Conservation (phyloP, 2,888 invertebrate species). For the Hirtodrosophila duncani region DNA sequence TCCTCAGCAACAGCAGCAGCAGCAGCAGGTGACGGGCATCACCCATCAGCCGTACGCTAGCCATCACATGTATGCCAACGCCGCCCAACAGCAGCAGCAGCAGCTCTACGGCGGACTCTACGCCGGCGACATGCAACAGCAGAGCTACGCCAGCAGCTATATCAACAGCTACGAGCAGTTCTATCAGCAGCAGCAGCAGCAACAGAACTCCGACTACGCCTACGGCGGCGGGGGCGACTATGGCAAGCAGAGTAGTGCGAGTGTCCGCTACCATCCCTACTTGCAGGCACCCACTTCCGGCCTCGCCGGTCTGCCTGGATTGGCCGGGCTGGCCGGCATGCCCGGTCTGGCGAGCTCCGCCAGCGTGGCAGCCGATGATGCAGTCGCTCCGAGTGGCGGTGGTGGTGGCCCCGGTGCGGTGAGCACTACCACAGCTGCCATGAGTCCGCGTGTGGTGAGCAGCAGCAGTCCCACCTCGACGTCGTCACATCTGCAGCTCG, state of each 20-base stretch:
- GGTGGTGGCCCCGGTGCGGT: constrained; percentile 29
- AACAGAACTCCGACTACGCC: constrained; percentile 25
- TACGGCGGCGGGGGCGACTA: constrained; percentile 51
- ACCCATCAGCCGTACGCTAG: constrained; percentile 63
- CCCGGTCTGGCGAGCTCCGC: too few relatives aligned
- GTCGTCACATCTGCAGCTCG: constrained; percentile 63
- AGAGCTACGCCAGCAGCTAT: constrained; percentile 64
- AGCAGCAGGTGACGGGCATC: constrained; percentile 65
- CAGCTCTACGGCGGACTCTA: constrained; percentile 59
- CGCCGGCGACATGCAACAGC: constrained; percentile 44
- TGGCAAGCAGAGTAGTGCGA: constrained; percentile 49
- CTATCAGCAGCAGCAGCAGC: constrained; percentile 74
- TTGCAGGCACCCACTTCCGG: constrained; percentile 65
- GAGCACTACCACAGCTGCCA: constrained; percentile 57
- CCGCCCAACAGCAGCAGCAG: constrained; percentile 74
- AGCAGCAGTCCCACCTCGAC: constrained; percentile 78
- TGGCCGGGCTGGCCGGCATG: too few relatives aligned
- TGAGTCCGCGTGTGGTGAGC: constrained; percentile 78
- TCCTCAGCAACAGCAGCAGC: constrained; percentile 78
- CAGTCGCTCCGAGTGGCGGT: too few relatives aligned
- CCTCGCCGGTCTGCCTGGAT: constrained; percentile 19
- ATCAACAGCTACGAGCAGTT: constrained; percentile 77
- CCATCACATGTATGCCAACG: constrained; percentile 54
- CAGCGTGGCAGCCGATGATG: constrained; percentile 32
- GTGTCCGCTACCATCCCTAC: constrained; percentile 75